Evolutionary conservation across 2,113 vertebrate species (phyloP).

Genomic region (Callipepla californica): DNA sequence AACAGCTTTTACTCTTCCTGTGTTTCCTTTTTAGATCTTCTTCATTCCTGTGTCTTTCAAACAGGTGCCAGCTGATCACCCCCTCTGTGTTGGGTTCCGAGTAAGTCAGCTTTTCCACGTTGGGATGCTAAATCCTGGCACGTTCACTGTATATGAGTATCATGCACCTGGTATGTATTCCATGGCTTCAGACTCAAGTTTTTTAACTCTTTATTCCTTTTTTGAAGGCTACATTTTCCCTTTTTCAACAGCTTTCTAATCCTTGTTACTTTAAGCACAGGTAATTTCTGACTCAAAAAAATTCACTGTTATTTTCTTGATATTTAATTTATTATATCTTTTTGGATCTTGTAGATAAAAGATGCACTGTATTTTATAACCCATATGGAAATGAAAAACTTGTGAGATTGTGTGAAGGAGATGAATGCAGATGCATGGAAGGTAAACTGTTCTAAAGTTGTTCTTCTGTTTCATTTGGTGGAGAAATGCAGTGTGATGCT

Average conservation of each 20-base stretch:
- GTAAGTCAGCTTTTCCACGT: conserved; percentile 81
- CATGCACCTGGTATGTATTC: conserved; percentile 79
- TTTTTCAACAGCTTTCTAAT: neutral
- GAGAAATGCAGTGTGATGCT: neutral
- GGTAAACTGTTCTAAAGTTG: conserved; percentile 76
- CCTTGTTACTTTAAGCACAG: neutral
- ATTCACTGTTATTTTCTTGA: neutral
- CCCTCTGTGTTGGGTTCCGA: conserved; percentile 83
- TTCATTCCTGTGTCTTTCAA: neutral
- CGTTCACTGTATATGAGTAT: conserved; percentile 86
- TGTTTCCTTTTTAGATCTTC: neutral
- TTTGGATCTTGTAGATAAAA: conserved; percentile 79
- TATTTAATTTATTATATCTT: neutral
- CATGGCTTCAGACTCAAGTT: neutral
- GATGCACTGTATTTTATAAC: conserved; percentile 85
- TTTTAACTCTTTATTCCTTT: neutral
- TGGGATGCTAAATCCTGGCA: conserved; percentile 79
- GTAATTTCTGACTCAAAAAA: neutral
- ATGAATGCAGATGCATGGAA: conserved; percentile 89
- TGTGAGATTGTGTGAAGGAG: conserved; percentile 85
- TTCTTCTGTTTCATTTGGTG: neutral
- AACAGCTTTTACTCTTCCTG: neutral
- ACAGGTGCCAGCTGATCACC: conserved; percentile 81
- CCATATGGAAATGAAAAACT: conserved; percentile 78
- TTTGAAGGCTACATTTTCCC: neutral